Evolutionary conservation across 2,888 invertebrate species (phyloP).

Genomic region (Epinotia brunnichana): DNA sequence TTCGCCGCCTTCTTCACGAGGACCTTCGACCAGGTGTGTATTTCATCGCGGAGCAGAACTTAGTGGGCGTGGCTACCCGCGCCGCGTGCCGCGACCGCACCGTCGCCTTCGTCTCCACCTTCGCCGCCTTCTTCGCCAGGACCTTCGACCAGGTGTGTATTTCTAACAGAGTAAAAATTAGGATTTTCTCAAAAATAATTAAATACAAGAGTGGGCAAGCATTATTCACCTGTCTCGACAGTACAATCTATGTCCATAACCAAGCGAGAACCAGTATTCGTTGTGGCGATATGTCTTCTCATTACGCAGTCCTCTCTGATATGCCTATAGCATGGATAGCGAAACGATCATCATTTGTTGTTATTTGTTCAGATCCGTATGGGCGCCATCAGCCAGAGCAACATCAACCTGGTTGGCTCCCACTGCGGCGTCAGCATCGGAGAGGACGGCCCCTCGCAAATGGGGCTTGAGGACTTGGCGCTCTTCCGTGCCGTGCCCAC

Average conservation of each 20-base stretch:
- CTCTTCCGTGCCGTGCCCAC: constrained; percentile 97
- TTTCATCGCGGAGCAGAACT: constrained; percentile 99
- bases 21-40: constrained; percentile 94
- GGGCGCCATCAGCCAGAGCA: constrained; percentile 99
- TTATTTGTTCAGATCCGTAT: constrained; percentile 91
- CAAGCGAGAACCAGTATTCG: not conserved
- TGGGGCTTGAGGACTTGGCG: constrained; percentile 99
- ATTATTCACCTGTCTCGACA: too few relatives aligned
- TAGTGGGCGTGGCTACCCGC: constrained; percentile 98
- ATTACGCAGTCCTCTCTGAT: not conserved
- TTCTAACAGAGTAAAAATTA: not conserved
- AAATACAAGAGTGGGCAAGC: too few relatives aligned
- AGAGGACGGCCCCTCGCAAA: constrained; percentile 99
- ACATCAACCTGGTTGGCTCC: constrained; percentile 97
- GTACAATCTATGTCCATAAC: not conserved
- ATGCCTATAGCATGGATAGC: not conserved
- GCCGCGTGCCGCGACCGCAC: constrained; percentile 96
- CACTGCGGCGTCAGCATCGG: constrained; percentile 99
- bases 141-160: constrained; percentile 94
- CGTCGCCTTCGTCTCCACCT: constrained; percentile 97
- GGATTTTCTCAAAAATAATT: too few relatives aligned
- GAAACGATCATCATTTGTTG: not conserved
- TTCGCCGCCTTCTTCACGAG: constrained; percentile 99
- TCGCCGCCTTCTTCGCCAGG: constrained; percentile 98
- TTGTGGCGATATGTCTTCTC: not conserved